These are phyloP conservation scores for Larimichthys polyactis DNA, from an alignment of 2,113 vertebrate genomes.

Conservation along the genomic window DNA sequence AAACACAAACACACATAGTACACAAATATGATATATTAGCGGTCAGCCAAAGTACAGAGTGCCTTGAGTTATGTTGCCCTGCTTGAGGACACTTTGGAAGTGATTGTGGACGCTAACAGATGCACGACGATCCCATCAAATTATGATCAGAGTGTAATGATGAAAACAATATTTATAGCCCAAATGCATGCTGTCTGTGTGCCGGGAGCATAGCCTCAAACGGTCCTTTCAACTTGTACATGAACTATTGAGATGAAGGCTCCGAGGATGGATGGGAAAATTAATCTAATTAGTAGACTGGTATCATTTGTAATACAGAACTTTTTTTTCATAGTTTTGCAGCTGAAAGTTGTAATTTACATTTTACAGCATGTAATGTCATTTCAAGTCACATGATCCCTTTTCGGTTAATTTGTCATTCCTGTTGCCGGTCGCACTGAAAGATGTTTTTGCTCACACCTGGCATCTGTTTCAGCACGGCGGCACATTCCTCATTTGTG, in stretches of 20 bases:
- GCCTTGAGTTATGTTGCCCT: conserved; percentile 5
- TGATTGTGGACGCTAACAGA: conserved; percentile 34
- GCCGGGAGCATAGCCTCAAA: conserved; percentile 8
- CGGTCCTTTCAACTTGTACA: neutral
- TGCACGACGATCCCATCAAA: conserved; percentile 30
- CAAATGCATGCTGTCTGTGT: neutral
- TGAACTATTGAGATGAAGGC: neutral
- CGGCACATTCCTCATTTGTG: conserved; percentile 28
- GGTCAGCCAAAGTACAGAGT: conserved; percentile 11
- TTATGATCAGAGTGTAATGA: conserved; percentile 32
- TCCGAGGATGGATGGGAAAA: no score
- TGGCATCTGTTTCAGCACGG: conserved; percentile 31
- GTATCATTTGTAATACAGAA: neutral
- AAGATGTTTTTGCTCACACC: conserved; percentile 16
- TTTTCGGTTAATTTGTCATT: conserved; percentile 7
- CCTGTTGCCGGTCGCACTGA: neutral
- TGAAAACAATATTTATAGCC: conserved; percentile 19
- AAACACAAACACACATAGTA: conserved; percentile 9
- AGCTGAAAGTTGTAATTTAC: neutral
- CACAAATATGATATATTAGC: conserved; percentile 14
- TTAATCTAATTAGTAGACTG: conserved; percentile 9
- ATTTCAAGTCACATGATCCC: neutral
- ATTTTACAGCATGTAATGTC: conserved; percentile 4
- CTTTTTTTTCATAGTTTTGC: neutral
- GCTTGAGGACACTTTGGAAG: conserved; percentile 34